These are phyloP conservation scores for Percopsis transmontana DNA, from an alignment of 2,113 vertebrate genomes.

Conservation along the genomic window DNA sequence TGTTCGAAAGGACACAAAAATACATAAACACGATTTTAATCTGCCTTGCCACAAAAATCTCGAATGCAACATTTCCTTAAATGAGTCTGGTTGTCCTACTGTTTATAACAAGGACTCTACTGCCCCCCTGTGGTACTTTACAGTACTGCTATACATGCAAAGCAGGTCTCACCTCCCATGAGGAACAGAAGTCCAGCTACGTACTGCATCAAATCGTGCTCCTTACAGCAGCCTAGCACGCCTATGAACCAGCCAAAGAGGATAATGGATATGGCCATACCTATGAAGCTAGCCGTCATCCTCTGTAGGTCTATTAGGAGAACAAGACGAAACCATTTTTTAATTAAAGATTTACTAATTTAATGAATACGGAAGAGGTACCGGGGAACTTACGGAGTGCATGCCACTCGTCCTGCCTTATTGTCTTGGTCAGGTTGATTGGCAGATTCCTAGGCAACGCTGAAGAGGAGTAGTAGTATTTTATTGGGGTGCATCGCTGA, in stretches of 20 bases:
- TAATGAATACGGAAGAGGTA: not conserved
- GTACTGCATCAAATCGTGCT: slow-evolving; percentile 94
- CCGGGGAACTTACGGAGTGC: slow-evolving; percentile 85
- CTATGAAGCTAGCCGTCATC: slow-evolving; percentile 93
- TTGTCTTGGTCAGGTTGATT: slow-evolving; percentile 88
- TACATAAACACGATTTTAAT: slow-evolving; percentile 8
- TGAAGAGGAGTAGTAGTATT: slow-evolving; percentile 93
- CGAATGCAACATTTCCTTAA: slow-evolving; percentile 20
- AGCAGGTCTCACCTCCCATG: slow-evolving; percentile 88
- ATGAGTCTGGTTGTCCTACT: not conserved
- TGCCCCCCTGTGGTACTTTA: slow-evolving; percentile 57
- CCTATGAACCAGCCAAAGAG: slow-evolving; percentile 92
- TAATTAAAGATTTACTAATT: not conserved
- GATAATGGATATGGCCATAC: slow-evolving; percentile 93
- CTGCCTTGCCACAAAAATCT: not conserved
- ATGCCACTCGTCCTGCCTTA: slow-evolving; percentile 92
- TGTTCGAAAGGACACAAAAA: slow-evolving; percentile 57
- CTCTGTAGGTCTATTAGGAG: slow-evolving; percentile 83
- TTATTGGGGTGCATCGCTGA: slow-evolving; percentile 86
- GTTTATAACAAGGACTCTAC: slow-evolving; percentile 30
- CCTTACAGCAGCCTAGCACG: slow-evolving; percentile 88
- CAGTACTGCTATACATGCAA: slow-evolving; percentile 40
- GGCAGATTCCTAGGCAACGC: slow-evolving; percentile 86
- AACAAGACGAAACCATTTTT: slow-evolving; percentile 21
- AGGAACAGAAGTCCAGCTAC: slow-evolving; percentile 93